A percentile compares a stretch with the other conserved stretches of the same genome.
Evolutionary conservation across 2,113 vertebrate genomes (phyloP).

Genomic region (Numida meleagris): DNA sequence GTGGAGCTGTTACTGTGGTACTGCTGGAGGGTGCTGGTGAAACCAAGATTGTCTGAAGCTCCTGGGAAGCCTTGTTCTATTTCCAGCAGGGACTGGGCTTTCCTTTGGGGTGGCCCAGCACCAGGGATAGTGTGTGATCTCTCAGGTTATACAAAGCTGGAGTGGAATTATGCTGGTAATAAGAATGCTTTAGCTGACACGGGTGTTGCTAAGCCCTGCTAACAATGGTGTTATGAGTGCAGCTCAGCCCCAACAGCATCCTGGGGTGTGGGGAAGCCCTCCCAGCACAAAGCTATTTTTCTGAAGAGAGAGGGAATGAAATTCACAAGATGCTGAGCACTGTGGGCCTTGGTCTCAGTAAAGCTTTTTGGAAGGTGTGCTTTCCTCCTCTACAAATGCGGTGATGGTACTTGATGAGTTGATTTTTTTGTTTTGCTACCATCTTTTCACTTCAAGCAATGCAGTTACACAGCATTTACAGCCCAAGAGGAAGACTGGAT

Average conservation of each 20-base stretch:
- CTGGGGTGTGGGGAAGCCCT: background rate
- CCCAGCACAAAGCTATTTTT: background rate
- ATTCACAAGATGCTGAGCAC: background rate
- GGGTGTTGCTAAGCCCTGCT: background rate
- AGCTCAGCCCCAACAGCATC: background rate
- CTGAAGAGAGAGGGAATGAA: background rate
- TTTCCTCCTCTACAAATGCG: background rate
- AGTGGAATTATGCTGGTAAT: background rate
- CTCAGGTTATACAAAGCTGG: background rate
- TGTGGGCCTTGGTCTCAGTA: background rate
- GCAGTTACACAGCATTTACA: accelerated
- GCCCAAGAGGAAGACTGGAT: background rate
- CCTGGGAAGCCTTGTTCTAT: background rate
- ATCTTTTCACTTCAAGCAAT: background rate
- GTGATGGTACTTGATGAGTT: background rate
- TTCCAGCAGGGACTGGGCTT: background rate
- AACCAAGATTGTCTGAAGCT: background rate
- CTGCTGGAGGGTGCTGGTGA: accelerated
- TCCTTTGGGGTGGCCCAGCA: background rate
- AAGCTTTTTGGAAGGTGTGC: accelerated
- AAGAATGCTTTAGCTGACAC: background rate
- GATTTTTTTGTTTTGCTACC: background rate
- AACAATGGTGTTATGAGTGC: no score
- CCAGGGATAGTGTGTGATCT: background rate
- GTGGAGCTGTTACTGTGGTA: accelerated